Conservation (phyloP, 2,113 vertebrate genomes). For the Hiodon alosoides region DNA sequence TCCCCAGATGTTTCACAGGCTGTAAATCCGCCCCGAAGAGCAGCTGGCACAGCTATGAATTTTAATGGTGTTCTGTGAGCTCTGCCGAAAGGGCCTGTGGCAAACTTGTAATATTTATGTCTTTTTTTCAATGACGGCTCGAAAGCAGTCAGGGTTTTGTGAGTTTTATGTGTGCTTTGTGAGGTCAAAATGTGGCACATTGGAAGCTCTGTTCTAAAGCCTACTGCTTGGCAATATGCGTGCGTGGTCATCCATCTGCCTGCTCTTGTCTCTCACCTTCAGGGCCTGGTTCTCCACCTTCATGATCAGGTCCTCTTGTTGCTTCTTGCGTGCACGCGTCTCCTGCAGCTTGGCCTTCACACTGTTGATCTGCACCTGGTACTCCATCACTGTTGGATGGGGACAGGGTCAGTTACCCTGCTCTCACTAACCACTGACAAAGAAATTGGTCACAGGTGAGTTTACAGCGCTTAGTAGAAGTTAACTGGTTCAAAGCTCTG, state of each 20-base stretch:
- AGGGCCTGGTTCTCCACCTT: conserved; percentile 96
- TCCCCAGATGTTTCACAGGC: conserved; percentile 38
- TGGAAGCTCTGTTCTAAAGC: conserved; percentile 30
- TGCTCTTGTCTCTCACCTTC: conserved; percentile 67
- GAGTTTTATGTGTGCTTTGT: conserved; percentile 28
- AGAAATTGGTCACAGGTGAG: too few relatives aligned
- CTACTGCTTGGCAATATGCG: conserved; percentile 18
- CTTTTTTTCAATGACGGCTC: not conserved
- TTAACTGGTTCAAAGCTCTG: too few relatives aligned
- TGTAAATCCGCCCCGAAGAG: conserved; percentile 37
- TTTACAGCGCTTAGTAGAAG: too few relatives aligned
- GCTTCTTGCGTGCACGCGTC: conserved; percentile 86
- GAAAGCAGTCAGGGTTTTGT: conserved; percentile 15
- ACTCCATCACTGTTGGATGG: conserved; percentile 73
- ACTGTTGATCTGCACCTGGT: conserved; percentile 88
- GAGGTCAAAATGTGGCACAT: conserved; percentile 23
- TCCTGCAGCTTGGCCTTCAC: conserved; percentile 89
- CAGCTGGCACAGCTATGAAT: conserved; percentile 22
- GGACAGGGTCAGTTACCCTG: too few relatives aligned
- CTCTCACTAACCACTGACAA: too few relatives aligned
- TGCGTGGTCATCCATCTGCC: not conserved
- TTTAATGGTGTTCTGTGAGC: conserved; percentile 21
- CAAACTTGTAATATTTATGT: conserved; percentile 24
- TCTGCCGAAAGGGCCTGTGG: conserved; percentile 20
- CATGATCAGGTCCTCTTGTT: conserved; percentile 96